Evolutionary conservation across 2,888 invertebrate genomes (phyloP), one percentile per base, ranked within the genome.

Genomic region (Drosophila maculinotata): DNA sequence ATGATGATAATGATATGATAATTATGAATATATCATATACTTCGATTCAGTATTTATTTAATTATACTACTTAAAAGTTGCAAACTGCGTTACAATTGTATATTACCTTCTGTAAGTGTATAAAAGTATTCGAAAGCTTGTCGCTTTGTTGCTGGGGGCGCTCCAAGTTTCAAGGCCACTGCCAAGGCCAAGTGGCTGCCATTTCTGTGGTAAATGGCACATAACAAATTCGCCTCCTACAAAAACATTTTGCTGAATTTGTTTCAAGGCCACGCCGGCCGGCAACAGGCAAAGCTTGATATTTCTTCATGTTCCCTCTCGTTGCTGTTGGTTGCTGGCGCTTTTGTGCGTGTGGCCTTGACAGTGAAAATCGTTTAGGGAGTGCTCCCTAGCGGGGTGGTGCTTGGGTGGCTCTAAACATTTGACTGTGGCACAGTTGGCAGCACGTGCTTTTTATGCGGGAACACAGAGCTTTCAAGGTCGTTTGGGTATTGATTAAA

Each of bases 371-470:
- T 42, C 57, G 83, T 71, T 77, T 81, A 84, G 79, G 79, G 73
- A 66, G 70, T 68, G 31, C 36, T 56, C 44, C 70, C 69, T 56
- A 58, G 28, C 10, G 30, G 42, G 31, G 35, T 14, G 38, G 36
- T 44, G 67, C 23, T 66, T 62, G 69, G 65, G 71, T 14, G 53
- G 48, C 57, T 12, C 48, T n/a, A 26, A 49, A 14, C 65, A 53
- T 33, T 54, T 36, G 42, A 33, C 56, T 47, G 62, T 76, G 78
- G 70, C 84, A 83, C 84, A 83, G 84, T 81, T 76, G 84, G 68
- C 60, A 70, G 78, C 80, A 83, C 81, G 80, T 81, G 81, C 84
- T 80, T 70, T 76, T 80, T 76, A 73, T 69, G 70, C 53, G 44
- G 14, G 51, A 35, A 48, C 38, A 35, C 5, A 30, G 25, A 75